Evolutionary conservation across 2,113 vertebrate genomes (phyloP), one percentile per base, ranked within the genome.

Genomic region (Proteles cristata): DNA sequence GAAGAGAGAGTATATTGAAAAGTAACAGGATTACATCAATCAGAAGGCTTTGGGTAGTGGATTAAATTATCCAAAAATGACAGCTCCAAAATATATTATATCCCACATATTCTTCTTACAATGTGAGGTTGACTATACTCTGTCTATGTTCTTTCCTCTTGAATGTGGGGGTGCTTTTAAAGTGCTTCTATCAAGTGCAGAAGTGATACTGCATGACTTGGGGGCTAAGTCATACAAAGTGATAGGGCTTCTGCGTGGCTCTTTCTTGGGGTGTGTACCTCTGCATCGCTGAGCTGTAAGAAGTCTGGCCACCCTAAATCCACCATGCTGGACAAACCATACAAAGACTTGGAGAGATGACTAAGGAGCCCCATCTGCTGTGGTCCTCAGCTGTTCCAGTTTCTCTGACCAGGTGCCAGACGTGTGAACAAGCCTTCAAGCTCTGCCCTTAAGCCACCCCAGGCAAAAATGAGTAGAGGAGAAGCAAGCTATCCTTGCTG

Each of bases 1-100:
- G 87, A 90, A 83, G 19, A 65, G 25, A 35, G 35, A 88, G 26
- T 84, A 88, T 82, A 81, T 76, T 77, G 90, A 90, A 92, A 96
- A 85, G 66, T 74, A 81, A 92, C 53, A 84, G 50, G 81, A 55
- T 85, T 53, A 45, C 43, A 77, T 92, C 58, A 76, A 43, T 84
- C 11, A 11, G 69, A 95, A 96, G 88, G 8, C 25, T 88, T 45
- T 7, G 43, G 26, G 43, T 87, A 10, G 16, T 79, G 35, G 19
- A 39, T 71, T 90, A 84, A 26, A 79, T 93, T 90, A 93, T 69
- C 65, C 28, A 2, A 73, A 93, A 77, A 94, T 74, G 14, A 87
- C 61, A 39, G 21, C 48, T 82, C n/a, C 1, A 28, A 28, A 86
- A 50, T 81, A 45, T 58, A 86, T 66, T 63, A 28, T 68, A 26